These are phyloP conservation scores for Periophthalmus modestus DNA, from an alignment of 2,113 vertebrate genomes.

Conservation along the genomic window DNA sequence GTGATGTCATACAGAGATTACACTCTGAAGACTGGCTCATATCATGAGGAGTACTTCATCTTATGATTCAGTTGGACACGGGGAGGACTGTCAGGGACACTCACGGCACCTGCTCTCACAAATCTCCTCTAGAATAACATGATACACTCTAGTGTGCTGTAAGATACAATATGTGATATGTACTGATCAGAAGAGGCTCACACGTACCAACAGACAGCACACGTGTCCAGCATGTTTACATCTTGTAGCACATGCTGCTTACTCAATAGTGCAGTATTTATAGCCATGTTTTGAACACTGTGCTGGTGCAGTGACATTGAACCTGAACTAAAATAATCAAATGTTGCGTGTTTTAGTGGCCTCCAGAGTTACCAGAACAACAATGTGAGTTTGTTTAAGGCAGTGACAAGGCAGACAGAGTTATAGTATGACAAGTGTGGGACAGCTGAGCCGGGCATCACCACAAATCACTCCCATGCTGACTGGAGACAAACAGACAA, in stretches of 20 bases:
- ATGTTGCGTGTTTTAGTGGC: constrained; percentile 43
- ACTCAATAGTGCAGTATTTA: constrained; percentile 22
- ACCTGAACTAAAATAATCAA: constrained; percentile 50
- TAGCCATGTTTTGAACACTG: constrained; percentile 24
- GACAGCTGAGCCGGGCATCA: constrained; percentile 11
- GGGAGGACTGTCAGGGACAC: constrained; percentile 13
- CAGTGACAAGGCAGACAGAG: constrained; percentile 26
- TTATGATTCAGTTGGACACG: constrained; percentile 2
- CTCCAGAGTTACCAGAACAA: constrained; percentile 54
- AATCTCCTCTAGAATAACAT: not conserved
- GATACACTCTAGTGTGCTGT: not conserved
- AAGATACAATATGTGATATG: not conserved
- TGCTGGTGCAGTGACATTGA: constrained; percentile 43
- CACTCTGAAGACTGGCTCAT: constrained; percentile 12
- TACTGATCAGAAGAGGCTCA: not conserved
- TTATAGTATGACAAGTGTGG: constrained; percentile 28
- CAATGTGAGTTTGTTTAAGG: constrained; percentile 12
- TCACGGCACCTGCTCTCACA: constrained; percentile 28
- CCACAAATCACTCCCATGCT: constrained; percentile 24
- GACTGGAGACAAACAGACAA: constrained; percentile 8
- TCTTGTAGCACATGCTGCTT: constrained; percentile 9
- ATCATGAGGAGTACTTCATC: constrained; percentile 5
- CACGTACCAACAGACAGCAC: not conserved
- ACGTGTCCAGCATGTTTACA: not conserved
- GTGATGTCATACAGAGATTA: not conserved